Conservation (phyloP, 2,888 invertebrate species). For the Nomada fucata region DNA sequence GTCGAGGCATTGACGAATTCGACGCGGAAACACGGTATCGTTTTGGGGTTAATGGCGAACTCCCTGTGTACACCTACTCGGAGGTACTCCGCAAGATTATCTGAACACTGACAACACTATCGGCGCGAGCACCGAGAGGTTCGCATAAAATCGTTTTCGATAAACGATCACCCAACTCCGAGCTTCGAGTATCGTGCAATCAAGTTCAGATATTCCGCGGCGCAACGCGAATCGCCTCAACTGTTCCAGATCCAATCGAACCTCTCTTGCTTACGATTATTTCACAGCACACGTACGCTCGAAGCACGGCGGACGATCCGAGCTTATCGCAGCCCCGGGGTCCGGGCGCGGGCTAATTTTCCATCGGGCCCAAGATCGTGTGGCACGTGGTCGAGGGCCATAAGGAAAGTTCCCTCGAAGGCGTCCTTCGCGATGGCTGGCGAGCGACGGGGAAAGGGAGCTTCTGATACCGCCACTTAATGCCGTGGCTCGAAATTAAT, state of each 20-base stretch:
- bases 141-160: too few species aligned
- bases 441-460: slow-evolving; percentile 29
- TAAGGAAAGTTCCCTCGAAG: slow-evolving; percentile 22
- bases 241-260: neutral
- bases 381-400: neutral
- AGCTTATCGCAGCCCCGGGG: slow-evolving; percentile 33
- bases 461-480: slow-evolving; percentile 73
- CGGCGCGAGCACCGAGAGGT: too few species aligned
- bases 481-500: slow-evolving; percentile 76
- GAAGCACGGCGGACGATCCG: slow-evolving; percentile 26
- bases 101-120: too few species aligned
- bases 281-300: neutral
- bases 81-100: too few species aligned
- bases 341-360: slow-evolving; percentile 45
- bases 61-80: too few species aligned
- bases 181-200: too few species aligned
- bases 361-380: slow-evolving; percentile 47
- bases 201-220: neutral
- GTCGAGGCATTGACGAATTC: slow-evolving; percentile 67
- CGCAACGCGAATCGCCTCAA: too few species aligned
- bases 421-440: slow-evolving; percentile 29
- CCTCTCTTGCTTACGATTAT: slow-evolving; percentile 22
- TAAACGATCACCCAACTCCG: too few species aligned
- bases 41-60: neutral
- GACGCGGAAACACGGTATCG: slow-evolving; percentile 33